phyloP scores from a whole-genome alignment of 2,113 vertebrate genomes.

The Craseonycteris thonglongyai region DNA sequence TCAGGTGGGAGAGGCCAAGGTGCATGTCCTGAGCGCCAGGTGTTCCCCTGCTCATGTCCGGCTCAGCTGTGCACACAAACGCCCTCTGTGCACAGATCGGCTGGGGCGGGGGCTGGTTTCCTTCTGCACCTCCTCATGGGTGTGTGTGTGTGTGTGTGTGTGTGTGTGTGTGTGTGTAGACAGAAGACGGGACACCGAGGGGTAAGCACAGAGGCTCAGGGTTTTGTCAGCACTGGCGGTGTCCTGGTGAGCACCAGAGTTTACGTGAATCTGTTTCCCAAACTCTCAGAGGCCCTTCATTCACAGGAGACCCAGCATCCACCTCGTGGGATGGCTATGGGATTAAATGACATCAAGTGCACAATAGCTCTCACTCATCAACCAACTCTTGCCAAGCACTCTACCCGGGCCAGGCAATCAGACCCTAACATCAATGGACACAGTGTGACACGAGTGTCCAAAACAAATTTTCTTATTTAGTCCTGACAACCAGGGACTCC shows the following conservation, averaged over 20 bases:
- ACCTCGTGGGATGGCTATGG: background rate
- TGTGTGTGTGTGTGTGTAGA: background rate
- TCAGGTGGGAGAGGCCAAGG: background rate
- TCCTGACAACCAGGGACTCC: background rate
- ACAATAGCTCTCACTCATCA: background rate
- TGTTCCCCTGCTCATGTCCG: background rate
- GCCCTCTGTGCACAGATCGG: background rate
- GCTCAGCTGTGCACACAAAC: background rate
- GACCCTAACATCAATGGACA: fast-evolving
- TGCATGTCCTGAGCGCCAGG: fast-evolving
- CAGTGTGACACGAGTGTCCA: background rate
- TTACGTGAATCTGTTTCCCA: fast-evolving
- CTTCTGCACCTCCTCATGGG: background rate
- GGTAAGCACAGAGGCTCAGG: fast-evolving
- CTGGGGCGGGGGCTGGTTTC: background rate
- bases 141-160: background rate
- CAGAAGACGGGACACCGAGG: fast-evolving
- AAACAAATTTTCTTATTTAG: background rate
- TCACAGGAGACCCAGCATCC: fast-evolving
- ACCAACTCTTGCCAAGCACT: too few species aligned
- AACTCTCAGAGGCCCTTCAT: background rate
- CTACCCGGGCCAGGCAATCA: background rate
- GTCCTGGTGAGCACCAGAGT: fast-evolving
- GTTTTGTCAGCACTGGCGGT: fast-evolving
- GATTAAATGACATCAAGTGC: fast-evolving